Evolutionary conservation across 2,113 vertebrate species (phyloP), one percentile per base, ranked within the genome.

Genomic region (Colinus virginianus): DNA sequence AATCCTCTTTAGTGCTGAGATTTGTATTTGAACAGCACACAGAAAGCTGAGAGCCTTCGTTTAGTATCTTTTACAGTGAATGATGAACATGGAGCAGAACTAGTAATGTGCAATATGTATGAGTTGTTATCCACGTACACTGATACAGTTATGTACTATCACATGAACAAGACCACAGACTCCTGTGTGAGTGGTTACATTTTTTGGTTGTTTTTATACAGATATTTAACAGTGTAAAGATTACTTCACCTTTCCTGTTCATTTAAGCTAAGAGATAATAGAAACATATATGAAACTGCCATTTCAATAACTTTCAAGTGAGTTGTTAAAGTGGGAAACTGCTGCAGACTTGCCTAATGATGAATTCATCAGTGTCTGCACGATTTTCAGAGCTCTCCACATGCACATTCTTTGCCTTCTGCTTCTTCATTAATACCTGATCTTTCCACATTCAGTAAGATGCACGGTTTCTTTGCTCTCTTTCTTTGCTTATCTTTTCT

Each of bases 371-470:
- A 25, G 28, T 15, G n/a, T 23, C 38, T 76, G 12, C 40, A 15
- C 8, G 30, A 75, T 45, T 67, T 36, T 72, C 45, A 81, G 28
- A 80, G 36, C n/a, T 72, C 89, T 75, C 67, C 30, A 11, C 48
- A 14, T 2, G 14, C 3, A 21, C 0, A 0, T 74, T 77, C 3
- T 70, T 88, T 63, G 4, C 7, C 6, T 11, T 75, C 20, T 61
- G 72, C 20, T 46, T 70, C 63, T 71, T 74, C 68, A 51, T 56
- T 86, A 5, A 6, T 19, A 81, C n/a, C 19, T 32, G 5, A 43
- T 69, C 40, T 9, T 49, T 55, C 3, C 2, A 0, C 13, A 28
- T 71, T 66, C 59, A 69, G 0, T 59, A 64, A 81, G 36, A 40
- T 0, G 3, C 56, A 86, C 6, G 13, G 20, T 45, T 40, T 56